Evolutionary conservation across 2,888 invertebrate genomes (phyloP).

Genomic region (Clanis bilineata): DNA sequence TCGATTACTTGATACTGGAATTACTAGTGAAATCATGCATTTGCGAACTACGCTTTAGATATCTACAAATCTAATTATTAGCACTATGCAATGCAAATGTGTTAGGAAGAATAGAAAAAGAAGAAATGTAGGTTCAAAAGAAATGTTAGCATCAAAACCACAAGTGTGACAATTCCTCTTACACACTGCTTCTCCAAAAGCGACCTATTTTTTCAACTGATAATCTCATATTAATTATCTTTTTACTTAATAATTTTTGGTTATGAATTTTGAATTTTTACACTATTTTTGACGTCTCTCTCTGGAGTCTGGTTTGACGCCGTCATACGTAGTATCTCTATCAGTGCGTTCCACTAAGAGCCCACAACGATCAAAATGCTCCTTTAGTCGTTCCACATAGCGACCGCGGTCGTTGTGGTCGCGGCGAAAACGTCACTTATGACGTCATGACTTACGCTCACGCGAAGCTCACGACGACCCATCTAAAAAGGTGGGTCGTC

Average conservation of each 20-base stretch:
- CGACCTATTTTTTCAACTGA: conserved; percentile 42
- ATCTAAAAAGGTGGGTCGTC: too few relatives aligned
- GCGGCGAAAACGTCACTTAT: too few relatives aligned
- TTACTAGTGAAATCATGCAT: neutral
- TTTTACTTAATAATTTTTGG: neutral
- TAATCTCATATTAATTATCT: conserved; percentile 16
- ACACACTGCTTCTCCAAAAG: conserved; percentile 69
- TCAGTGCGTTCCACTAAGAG: too few relatives aligned
- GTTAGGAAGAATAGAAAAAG: too few relatives aligned
- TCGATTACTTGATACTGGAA: neutral
- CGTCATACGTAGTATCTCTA: too few relatives aligned
- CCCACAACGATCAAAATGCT: too few relatives aligned
- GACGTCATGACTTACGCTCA: too few relatives aligned
- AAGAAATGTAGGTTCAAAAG: conserved; percentile 21
- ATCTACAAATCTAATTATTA: neutral
- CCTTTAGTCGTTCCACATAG: too few relatives aligned
- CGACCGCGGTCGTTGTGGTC: too few relatives aligned
- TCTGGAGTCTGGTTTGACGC: too few relatives aligned
- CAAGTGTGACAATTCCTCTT: conserved; percentile 36
- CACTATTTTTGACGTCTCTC: too few relatives aligned
- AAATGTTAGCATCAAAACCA: conserved; percentile 18
- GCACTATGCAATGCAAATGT: neutral
- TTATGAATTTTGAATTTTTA: neutral
- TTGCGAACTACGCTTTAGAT: neutral
- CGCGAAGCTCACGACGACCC: too few relatives aligned